Evolutionary conservation across 2,113 vertebrate species (phyloP), one percentile per base, ranked within the genome.

Genomic region (Vimba vimba): DNA sequence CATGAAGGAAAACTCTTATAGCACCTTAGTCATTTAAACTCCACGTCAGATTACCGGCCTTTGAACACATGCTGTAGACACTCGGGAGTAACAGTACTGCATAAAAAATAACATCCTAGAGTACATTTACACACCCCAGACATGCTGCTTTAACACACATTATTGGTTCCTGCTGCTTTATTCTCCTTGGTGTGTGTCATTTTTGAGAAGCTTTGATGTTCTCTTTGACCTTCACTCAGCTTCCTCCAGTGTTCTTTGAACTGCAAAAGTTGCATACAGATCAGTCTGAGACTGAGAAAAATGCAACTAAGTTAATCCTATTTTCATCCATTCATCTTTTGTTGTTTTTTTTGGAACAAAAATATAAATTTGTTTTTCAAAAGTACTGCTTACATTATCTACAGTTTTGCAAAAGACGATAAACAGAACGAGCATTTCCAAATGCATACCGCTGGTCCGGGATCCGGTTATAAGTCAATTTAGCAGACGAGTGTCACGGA

Each of bases 361-460:
- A 90, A 90, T 84, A 89, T 39, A 83, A 82, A 86, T 89, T 45
- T 57, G 10, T 84, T 86, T 64, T 90, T 84, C 62, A 90, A 90
- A 92, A 89, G 85, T 90, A 86, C 80, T 82, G 80, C 87, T 83
- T 90, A 89, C 89, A 85, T 82, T 91, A 89, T 90, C 83, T 91
- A 92, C 90, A 91, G 79, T 85, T 85, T 79, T 88, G 84, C 79
- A 85, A 85, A 77, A 91, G 79, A 88, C 25, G 74, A 84, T 86
- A 75, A 88, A 90, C 71, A 78, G 62, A 90, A 88, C 23, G 27
- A 86, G 68, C 57, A 85, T 88, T 59, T 85, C 59, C 83, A 84
- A 83, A 90, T 81, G 76, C 89, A 87, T 87, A 87, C 88, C 84
- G 59, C 62, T 43, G 64, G 8, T 79, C 52, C 13, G 27, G 59